Evolutionary conservation across 2,113 vertebrate genomes (phyloP), one percentile per base, ranked within the genome.

Genomic region (Sigmodon hispidus): DNA sequence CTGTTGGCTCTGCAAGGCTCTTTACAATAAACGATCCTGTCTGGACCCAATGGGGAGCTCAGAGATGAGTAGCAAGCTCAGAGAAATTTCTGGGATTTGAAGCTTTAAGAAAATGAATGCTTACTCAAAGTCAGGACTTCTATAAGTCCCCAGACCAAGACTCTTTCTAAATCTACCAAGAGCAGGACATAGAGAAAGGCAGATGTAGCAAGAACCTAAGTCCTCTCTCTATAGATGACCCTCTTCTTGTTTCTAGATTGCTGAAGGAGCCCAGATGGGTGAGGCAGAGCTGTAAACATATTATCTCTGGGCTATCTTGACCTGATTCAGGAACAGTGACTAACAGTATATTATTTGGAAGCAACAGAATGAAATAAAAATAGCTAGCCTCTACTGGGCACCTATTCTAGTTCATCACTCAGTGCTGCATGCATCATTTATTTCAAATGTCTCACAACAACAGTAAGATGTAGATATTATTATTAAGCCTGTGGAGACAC

Each of bases 141-240:
- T 48, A 0, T 2, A n/a, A 19, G n/a, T 5, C 13, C 19, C 50
- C 0, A 0, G 22, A 63, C 5, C 4, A 31, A 13, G 10, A 17
- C 7, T 79, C 50, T 48, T 76, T 29, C 52, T 77, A 40, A 48
- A n/a, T 29, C 0, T 5, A 21, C 16, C 19, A 2, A 2, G 16
- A 22, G 10, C 7, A 45, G 40, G 22, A 72, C 22, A 69, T 1
- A 73, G 22, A 8, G 13, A 22, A 52, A 50, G 48, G 45, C 12
- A n/a, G 45, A 57, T 0, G 10, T 0, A 3, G 29, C 5, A 3
- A 5, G 10, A 55, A 7, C n/a, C 55, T 22, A 2, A 4, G 29
- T 89, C 29, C 4, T 0, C 48, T 65, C 40, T 8, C 15, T 1
- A 4, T 2, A 24, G n/a, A 34, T 16, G 4, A 22, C 31, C 17